A percentile compares a stretch with the other conserved stretches of the same genome.
phyloP scores from a whole-genome alignment of 2,113 vertebrate species.

The Silurus asotus region DNA sequence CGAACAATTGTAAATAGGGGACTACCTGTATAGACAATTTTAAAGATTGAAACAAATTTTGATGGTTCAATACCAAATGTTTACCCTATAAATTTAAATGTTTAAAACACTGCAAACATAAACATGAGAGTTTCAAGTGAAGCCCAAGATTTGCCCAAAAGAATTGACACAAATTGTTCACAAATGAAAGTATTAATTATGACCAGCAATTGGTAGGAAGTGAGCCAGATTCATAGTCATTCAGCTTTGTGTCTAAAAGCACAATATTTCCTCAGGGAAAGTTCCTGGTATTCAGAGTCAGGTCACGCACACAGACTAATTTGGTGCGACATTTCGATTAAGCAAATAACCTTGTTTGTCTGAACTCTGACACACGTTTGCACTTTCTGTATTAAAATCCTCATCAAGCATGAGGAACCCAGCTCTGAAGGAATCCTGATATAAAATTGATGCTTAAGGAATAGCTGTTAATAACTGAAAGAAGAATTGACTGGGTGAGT shows the following conservation, averaged over 20 bases:
- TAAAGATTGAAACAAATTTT: too few species aligned
- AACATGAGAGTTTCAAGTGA: background rate
- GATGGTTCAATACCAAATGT: background rate
- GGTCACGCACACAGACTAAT: background rate
- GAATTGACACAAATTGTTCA: too few species aligned
- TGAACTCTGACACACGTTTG: background rate
- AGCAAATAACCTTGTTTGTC: background rate
- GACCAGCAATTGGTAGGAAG: background rate
- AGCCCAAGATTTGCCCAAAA: background rate
- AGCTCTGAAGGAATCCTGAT: background rate
- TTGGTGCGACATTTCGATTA: background rate
- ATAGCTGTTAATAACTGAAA: background rate
- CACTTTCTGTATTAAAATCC: background rate
- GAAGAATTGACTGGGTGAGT: background rate
- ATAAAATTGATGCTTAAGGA: background rate
- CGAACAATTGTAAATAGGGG: too few species aligned
- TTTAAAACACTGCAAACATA: background rate
- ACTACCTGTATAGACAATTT: too few species aligned
- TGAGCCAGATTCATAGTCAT: background rate
- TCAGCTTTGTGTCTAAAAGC: background rate
- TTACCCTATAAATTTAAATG: background rate
- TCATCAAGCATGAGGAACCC: background rate
- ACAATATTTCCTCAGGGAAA: background rate
- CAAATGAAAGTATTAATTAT: background rate
- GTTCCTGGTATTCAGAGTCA: background rate